These are phyloP conservation scores for Nowickia ferox DNA, from an alignment of 2,888 invertebrate species.

Conservation along the genomic window DNA sequence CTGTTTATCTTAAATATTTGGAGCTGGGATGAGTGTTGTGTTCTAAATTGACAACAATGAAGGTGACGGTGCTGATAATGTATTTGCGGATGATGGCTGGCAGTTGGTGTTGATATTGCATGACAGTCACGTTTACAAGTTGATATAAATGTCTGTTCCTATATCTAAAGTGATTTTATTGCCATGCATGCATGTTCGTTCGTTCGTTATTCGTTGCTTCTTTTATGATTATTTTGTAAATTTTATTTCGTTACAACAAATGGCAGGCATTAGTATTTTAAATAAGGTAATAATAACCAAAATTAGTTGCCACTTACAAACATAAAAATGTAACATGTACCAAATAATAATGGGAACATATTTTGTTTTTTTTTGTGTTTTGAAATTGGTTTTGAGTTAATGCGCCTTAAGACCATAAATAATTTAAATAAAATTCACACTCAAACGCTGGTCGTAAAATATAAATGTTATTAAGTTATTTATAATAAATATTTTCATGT, in stretches of 20 bases:
- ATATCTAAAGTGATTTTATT: slow-evolving; percentile 65
- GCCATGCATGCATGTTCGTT: slow-evolving; percentile 27
- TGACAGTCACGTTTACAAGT: slow-evolving; percentile 67
- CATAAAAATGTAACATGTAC: neutral
- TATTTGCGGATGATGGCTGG: slow-evolving; percentile 28
- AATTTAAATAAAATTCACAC: neutral
- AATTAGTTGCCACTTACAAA: slow-evolving; percentile 42
- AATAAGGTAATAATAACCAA: slow-evolving; percentile 59
- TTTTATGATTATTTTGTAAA: slow-evolving; percentile 18
- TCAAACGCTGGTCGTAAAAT: too few species aligned
- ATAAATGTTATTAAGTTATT: too few species aligned
- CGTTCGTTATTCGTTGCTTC: neutral
- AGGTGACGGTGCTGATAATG: slow-evolving; percentile 34
- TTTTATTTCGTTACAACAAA: slow-evolving; percentile 61
- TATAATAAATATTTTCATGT: too few species aligned
- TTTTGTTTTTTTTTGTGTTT: neutral
- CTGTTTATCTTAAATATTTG: neutral
- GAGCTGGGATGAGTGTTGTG: neutral
- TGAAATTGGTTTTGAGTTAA: slow-evolving; percentile 27
- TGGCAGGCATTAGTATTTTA: slow-evolving; percentile 55
- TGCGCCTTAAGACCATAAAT: neutral
- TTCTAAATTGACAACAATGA: slow-evolving; percentile 44
- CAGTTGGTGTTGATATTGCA: slow-evolving; percentile 50
- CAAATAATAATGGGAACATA: neutral
- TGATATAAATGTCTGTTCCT: slow-evolving; percentile 55